Percentiles rank a stretch among this genome's conserved stretches.
Conservation (phyloP, 2,888 invertebrate species). For the Pseudoips prasinana region DNA sequence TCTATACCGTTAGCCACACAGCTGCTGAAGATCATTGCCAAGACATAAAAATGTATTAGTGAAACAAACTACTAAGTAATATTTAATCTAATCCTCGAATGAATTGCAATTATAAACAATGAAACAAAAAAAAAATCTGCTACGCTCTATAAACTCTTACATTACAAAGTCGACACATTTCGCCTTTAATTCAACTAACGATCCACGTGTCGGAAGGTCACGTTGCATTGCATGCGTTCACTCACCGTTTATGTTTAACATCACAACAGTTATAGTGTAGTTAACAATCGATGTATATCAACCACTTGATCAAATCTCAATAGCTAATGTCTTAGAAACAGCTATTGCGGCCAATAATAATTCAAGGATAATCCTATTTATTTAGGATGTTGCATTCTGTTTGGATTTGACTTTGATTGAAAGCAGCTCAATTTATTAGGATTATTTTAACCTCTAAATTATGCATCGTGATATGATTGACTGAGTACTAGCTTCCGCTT, state of each 20-base stretch:
- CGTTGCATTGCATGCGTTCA: slow-evolving; percentile 22
- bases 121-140: slow-evolving; percentile 10
- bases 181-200: slow-evolving; percentile 22
- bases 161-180: slow-evolving; percentile 25
- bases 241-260: slow-evolving; percentile 28
- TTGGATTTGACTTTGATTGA: slow-evolving; percentile 39
- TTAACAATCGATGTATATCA: slow-evolving; percentile 58
- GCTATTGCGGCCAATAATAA: slow-evolving; percentile 45
- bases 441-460: slow-evolving; percentile 26
- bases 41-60: too few relatives aligned
- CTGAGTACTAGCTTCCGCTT: slow-evolving; percentile 2
- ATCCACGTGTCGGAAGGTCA: slow-evolving; percentile 26
- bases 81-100: too few relatives aligned
- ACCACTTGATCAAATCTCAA: slow-evolving; percentile 62
- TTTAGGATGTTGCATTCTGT: slow-evolving; percentile 40
- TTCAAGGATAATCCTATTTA: slow-evolving; percentile 59
- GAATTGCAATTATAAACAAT: too few relatives aligned
- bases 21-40: too few relatives aligned
- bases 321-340: slow-evolving; percentile 55
- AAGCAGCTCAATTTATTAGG: slow-evolving; percentile 41
- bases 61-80: too few relatives aligned
- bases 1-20: too few relatives aligned
- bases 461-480: slow-evolving; percentile 18
- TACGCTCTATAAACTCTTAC: slow-evolving; percentile 23
- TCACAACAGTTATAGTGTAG: slow-evolving; percentile 38